Evolutionary conservation across 2,888 invertebrate species (phyloP).

Genomic region (Drosophila picticornis): DNA sequence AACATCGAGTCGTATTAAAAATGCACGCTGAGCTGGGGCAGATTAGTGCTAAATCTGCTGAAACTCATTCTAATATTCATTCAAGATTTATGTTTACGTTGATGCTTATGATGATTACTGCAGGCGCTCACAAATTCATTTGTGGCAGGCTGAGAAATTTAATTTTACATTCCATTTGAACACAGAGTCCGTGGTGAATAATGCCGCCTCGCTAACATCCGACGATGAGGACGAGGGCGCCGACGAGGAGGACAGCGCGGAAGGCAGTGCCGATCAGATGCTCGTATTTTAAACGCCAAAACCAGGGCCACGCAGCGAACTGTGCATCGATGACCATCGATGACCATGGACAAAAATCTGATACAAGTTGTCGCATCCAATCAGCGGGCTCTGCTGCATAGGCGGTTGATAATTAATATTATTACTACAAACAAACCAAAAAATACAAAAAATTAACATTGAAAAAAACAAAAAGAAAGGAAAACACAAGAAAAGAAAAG

Average conservation of each 20-base stretch:
- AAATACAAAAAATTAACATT: constrained; percentile 12
- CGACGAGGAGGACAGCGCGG: constrained; percentile 89
- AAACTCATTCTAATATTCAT: constrained; percentile 37
- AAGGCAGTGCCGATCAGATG: constrained; percentile 92
- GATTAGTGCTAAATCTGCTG: constrained; percentile 39
- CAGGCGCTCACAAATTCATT: constrained; percentile 10
- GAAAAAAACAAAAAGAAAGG: constrained; percentile 33
- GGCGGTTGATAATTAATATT: constrained; percentile 68
- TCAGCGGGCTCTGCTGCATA: constrained; percentile 62
- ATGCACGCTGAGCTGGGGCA: constrained; percentile 23
- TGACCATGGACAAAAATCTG: constrained; percentile 26
- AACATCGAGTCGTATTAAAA: constrained; percentile 20
- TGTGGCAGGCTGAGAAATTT: constrained; percentile 27
- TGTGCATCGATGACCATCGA: constrained; percentile 47
- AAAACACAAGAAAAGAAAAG: no score
- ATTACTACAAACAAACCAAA: constrained; percentile 59
- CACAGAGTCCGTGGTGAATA: constrained; percentile 86
- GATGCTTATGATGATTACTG: constrained; percentile 37
- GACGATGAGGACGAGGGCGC: constrained; percentile 92
- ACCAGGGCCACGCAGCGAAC: constrained; percentile 17
- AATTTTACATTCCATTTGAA: constrained; percentile 56
- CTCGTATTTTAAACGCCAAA: constrained; percentile 88
- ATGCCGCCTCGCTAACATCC: constrained; percentile 87
- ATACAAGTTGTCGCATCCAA: constrained; percentile 49
- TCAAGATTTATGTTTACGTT: constrained; percentile 37